Evolutionary conservation across 2,888 invertebrate genomes (phyloP).

Genomic region (Melanargia galathea): DNA sequence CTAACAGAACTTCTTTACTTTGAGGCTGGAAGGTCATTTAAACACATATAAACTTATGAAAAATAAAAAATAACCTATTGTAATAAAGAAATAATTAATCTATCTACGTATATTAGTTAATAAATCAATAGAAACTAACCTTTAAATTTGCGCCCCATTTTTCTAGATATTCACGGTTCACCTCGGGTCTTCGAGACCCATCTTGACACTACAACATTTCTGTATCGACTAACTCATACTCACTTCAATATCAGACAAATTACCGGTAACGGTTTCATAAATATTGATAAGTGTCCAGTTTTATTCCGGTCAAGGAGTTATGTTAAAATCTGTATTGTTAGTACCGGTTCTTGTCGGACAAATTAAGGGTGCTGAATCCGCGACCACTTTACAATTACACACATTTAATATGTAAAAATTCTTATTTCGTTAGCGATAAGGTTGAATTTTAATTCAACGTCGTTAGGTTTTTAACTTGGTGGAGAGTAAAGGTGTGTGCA

Average conservation of each 20-base stretch:
- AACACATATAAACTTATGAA: too few relatives aligned
- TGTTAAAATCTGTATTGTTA: conserved; percentile 75
- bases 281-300: conserved; percentile 76
- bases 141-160: neutral
- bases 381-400: conserved; percentile 42
- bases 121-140: conserved; percentile 3
- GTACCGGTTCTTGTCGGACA: conserved; percentile 68
- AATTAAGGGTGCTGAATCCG: conserved; percentile 73
- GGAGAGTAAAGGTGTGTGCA: conserved; percentile 75
- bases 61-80: neutral
- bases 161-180: conserved; percentile 1
- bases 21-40: too few relatives aligned
- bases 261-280: conserved; percentile 58
- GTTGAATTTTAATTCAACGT: conserved; percentile 36
- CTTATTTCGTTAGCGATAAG: conserved; percentile 41
- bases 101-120: neutral
- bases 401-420: conserved; percentile 11
- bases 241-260: conserved; percentile 44
- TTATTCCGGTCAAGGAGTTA: conserved; percentile 78
- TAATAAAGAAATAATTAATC: neutral
- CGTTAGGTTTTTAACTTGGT: conserved; percentile 42
- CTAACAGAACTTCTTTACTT: neutral
- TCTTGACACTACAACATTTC: conserved; percentile 51
- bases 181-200: conserved; percentile 24
- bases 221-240: conserved; percentile 54